These are phyloP conservation scores for Bellardia pandia DNA, from an alignment of 2,888 invertebrate species.

Conservation along the genomic window DNA sequence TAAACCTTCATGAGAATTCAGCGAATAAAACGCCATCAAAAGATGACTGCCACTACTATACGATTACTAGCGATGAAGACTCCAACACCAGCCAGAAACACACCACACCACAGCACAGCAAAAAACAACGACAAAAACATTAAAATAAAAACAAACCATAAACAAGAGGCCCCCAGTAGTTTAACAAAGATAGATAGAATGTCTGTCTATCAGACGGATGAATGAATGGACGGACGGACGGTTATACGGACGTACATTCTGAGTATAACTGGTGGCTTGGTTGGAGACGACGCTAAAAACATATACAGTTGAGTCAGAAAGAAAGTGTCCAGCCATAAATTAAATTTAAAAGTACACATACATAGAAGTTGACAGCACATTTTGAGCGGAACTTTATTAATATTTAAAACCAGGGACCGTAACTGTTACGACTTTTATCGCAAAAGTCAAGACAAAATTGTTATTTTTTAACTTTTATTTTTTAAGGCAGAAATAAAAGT, in stretches of 20 bases:
- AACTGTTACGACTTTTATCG: too few relatives aligned
- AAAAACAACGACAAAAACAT: not conserved
- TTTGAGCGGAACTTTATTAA: too few relatives aligned
- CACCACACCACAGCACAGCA: not conserved
- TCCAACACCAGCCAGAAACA: not conserved
- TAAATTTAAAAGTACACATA: too few relatives aligned
- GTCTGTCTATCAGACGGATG: slow-evolving; percentile 9
- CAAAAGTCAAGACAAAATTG: too few relatives aligned
- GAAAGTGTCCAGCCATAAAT: too few relatives aligned
- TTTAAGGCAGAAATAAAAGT: too few relatives aligned
- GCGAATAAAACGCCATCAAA: slow-evolving; percentile 46
- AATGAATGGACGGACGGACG: slow-evolving; percentile 11
- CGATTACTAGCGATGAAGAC: not conserved
- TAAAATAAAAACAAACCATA: slow-evolving; percentile 26
- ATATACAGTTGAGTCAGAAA: not conserved
- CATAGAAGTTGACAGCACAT: too few relatives aligned
- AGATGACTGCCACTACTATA: slow-evolving; percentile 7
- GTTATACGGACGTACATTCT: not conserved
- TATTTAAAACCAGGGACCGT: too few relatives aligned
- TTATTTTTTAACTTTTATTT: too few relatives aligned
- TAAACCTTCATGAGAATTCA: slow-evolving; percentile 59
- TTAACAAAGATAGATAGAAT: slow-evolving; percentile 17
- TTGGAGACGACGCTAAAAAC: not conserved
- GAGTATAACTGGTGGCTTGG: not conserved
- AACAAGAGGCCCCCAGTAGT: slow-evolving; percentile 29